These are phyloP conservation scores for Lutraria lutraria DNA, from an alignment of 2,888 invertebrate species.

Conservation along the genomic window DNA sequence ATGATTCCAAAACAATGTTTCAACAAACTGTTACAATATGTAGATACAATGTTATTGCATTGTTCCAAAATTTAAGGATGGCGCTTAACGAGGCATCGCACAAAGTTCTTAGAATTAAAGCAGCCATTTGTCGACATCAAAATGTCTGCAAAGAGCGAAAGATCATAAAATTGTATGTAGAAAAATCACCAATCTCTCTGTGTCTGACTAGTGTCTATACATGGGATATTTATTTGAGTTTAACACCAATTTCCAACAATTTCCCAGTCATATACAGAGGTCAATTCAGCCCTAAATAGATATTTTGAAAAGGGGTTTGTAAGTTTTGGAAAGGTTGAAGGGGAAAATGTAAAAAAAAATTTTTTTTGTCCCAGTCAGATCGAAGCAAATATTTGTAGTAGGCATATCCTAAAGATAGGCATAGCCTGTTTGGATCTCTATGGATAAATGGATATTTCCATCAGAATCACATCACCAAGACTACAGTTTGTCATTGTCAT, in stretches of 20 bases:
- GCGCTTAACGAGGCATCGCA: not conserved
- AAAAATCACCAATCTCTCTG: not conserved
- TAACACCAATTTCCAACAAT: too few species aligned
- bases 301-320: too few species aligned
- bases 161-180: not conserved
- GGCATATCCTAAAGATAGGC: not conserved
- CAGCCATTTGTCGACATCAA: not conserved
- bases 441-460: conserved; percentile 23
- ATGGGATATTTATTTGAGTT: too few species aligned
- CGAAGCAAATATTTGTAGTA: too few species aligned
- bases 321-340: too few species aligned
- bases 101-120: not conserved
- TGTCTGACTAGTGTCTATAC: not conserved
- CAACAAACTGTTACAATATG: not conserved
- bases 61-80: not conserved
- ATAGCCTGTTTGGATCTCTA: not conserved
- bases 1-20: not conserved
- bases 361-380: too few species aligned
- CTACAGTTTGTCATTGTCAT: conserved; percentile 29
- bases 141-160: not conserved
- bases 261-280: too few species aligned
- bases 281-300: too few species aligned
- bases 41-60: conserved; percentile 1
- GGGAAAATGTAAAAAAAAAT: too few species aligned
- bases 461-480: conserved; percentile 27